Base-by-base conservation (phyloP, 2,113 vertebrate genomes). In the Bombycilla garrulus region DNA sequence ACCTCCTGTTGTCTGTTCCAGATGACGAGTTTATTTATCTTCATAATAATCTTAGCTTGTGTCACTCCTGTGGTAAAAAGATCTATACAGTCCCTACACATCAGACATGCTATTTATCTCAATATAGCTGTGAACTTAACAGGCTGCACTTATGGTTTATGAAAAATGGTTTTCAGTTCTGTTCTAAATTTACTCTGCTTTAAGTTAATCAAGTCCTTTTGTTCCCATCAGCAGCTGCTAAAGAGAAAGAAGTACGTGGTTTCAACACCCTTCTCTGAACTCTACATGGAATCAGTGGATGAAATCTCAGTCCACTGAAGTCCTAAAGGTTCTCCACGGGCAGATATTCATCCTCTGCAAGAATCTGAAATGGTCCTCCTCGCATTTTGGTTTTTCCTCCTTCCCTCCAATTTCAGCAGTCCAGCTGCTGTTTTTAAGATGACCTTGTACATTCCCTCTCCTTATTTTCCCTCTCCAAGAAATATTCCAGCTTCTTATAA, bases 201-300 rank as follows among this genome's bases (percentile, higher is more conserved):
- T 77, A 87, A 94, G 89, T 92, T 94, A 95, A 97, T 96, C 96
- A 96, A 77, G 90, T 95, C 78, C 79, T 76, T 95, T 97, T 95
- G 94, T 95, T 92, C 66, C 50, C 47, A 88, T 62, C 89, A 94
- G 70, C 94, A 95, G 94, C 94, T 96, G 93, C 91, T 82, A 38
- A 82, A 95, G 51, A 83, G 77, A 86, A 94, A 83, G 36, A 76
- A 81, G 26, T 47, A 47, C 44, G 58, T 62, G 6, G 29, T 79
- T 84, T 92, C 62, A 92, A 76, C 26, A 47, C 29, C n/a, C 47
- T 71, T 83, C 44, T 81, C 58, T 87, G 74, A 94, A 73, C 25
- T 48, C 36, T 45, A 67, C 21, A 50, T 20, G 8, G 60, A 91
- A 92, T 33, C 40, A 86, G 12, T 47, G 80, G 51, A 90, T 50